Conservation (phyloP, 1,140 invertebrate genomes). For the Onthophagus taurus region DNA sequence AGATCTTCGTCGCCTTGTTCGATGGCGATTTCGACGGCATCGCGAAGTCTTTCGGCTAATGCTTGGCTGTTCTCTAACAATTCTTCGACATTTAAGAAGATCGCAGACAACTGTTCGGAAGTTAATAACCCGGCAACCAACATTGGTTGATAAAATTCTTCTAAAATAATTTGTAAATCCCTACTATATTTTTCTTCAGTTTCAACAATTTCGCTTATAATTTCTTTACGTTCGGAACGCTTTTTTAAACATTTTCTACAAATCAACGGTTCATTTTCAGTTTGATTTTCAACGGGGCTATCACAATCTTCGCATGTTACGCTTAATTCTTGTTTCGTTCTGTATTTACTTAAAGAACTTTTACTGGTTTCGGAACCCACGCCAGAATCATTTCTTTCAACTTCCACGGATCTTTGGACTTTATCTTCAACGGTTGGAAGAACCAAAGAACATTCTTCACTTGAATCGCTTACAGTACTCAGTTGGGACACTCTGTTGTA, state of each 20-base stretch:
- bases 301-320: conserved; percentile 70
- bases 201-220: conserved; percentile 91
- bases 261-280: conserved; percentile 61
- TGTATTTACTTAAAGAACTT: conserved; percentile 65
- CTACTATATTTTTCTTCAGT: conserved; percentile 92
- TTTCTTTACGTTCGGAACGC: conserved; percentile 83
- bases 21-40: conserved; percentile 75
- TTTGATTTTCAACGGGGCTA: conserved; percentile 55
- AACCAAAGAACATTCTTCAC: conserved; percentile 56
- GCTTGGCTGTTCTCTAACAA: conserved; percentile 80
- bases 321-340: conserved; percentile 41
- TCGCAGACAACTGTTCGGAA: conserved; percentile 72
- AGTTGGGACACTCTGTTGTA: conserved; percentile 44
- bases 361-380: conserved; percentile 88
- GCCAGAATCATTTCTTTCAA: conserved; percentile 87
- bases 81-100: conserved; percentile 92
- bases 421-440: conserved; percentile 39
- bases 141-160: conserved; percentile 93
- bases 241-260: conserved; percentile 83
- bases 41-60: conserved; percentile 76
- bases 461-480: conserved; percentile 55
- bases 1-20: conserved; percentile 72
- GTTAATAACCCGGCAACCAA: conserved; percentile 75
- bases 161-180: conserved; percentile 82
- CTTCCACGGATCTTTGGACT: conserved; percentile 47